Conservation (phyloP, 64 coral and sea anemone genomes). For the Stichodactyla helianthus region DNA sequence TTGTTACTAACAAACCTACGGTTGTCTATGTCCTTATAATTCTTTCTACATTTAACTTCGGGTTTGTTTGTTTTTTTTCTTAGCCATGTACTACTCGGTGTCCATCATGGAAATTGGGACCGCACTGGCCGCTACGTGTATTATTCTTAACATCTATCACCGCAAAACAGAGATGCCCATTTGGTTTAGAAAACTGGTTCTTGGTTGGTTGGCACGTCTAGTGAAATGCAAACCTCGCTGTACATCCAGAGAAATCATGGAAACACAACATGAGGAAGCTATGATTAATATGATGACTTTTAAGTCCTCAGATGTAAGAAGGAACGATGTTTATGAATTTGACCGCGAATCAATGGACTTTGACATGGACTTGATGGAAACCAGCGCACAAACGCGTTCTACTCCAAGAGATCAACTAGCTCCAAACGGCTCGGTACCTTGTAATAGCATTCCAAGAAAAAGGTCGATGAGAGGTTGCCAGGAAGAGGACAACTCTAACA, state of each 20-base stretch:
- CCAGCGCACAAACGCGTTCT: conserved; percentile 19
- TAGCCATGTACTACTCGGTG: conserved; percentile 91
- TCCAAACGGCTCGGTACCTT: conserved; percentile 66
- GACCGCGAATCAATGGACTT: conserved; percentile 84
- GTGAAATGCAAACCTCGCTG: conserved; percentile 61
- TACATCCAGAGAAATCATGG: background rate
- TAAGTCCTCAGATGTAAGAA: conserved; percentile 48
- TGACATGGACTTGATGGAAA: conserved; percentile 82
- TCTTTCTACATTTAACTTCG: too few relatives aligned
- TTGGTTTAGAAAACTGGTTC: conserved; percentile 77
- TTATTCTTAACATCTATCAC: conserved; percentile 90
- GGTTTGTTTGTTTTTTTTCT: background rate
- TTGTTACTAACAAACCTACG: too few relatives aligned
- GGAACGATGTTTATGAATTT: conserved; percentile 68
- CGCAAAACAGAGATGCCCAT: conserved; percentile 81
- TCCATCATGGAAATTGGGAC: conserved; percentile 98
- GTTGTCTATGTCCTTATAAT: too few relatives aligned
- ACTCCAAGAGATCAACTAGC: conserved; percentile 60
- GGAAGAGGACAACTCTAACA: conserved; percentile 31
- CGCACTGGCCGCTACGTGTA: conserved; percentile 76
- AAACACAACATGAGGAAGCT: conserved; percentile 36
- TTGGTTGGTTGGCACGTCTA: conserved; percentile 70
- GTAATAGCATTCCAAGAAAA: conserved; percentile 40
- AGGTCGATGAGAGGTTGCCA: conserved; percentile 33
- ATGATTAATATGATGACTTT: conserved; percentile 57